These are phyloP conservation scores for Pteromalus puparum DNA, from an alignment of 1,140 invertebrate genomes.

Conservation along the genomic window DNA sequence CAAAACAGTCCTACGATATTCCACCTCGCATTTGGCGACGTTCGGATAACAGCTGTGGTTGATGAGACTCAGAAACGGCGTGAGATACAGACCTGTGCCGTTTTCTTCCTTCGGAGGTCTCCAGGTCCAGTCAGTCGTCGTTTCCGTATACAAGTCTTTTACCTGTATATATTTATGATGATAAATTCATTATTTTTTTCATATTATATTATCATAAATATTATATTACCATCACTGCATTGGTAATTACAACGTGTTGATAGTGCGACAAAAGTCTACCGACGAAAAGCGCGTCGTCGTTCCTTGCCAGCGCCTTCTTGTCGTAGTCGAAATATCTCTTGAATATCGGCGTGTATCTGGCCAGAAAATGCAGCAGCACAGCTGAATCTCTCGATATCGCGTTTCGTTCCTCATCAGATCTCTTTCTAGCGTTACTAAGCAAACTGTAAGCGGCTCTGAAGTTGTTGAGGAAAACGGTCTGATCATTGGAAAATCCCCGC, in stretches of 20 bases:
- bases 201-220: not conserved
- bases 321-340: conserved; percentile 33
- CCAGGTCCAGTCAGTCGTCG: conserved; percentile 38
- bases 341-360: conserved; percentile 39
- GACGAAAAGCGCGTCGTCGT: conserved; percentile 43
- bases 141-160: conserved; percentile 4
- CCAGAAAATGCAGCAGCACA: conserved; percentile 31
- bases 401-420: not conserved
- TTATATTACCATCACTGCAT: conserved; percentile 28
- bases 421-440: not conserved
- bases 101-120: conserved; percentile 24
- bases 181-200: not conserved
- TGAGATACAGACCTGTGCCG: conserved; percentile 32
- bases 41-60: conserved; percentile 50
- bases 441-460: conserved; percentile 35
- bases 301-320: not conserved
- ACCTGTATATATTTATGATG: not conserved
- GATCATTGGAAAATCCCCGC: conserved; percentile 28
- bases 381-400: conserved; percentile 25
- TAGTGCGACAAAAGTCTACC: conserved; percentile 43
- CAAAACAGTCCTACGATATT: conserved; percentile 20
- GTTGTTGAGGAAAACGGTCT: conserved; percentile 15
- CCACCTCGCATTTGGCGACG: conserved; percentile 28
- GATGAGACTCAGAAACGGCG: conserved; percentile 35
- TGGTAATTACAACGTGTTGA: conserved; percentile 35